Evolutionary conservation across 2,113 vertebrate genomes (phyloP).

Genomic region (Rhabdomys dilectus): DNA sequence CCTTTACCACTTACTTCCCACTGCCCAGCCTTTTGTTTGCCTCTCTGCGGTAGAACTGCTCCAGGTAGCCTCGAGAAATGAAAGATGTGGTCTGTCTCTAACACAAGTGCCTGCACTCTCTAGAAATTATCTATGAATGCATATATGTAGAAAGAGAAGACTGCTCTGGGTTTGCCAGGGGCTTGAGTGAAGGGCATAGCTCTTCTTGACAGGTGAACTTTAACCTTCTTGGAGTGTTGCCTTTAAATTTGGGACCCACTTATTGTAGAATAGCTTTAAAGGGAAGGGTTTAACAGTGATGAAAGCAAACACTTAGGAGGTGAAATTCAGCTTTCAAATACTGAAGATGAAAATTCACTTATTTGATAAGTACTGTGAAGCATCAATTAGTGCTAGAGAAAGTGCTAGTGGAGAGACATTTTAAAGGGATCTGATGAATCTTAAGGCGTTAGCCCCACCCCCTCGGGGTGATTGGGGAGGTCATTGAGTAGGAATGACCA

Average conservation of each 20-base stretch:
- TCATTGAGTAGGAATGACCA: neutral
- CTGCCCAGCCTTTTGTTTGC: neutral
- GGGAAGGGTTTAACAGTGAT: neutral
- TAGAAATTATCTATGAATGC: neutral
- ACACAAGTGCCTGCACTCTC: neutral
- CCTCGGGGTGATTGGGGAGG: fast-evolving
- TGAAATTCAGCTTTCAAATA: constrained; percentile 5
- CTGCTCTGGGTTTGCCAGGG: constrained; percentile 32
- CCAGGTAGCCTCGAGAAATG: neutral
- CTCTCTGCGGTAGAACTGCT: neutral
- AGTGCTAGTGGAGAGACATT: too few relatives aligned
- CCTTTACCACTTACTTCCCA: neutral
- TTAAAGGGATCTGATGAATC: constrained; percentile 6
- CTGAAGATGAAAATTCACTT: constrained; percentile 6
- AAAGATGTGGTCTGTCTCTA: neutral
- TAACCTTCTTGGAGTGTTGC: neutral
- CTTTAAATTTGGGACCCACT: neutral
- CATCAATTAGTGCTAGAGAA: neutral
- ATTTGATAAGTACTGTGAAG: constrained; percentile 18
- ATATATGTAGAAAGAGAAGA: neutral
- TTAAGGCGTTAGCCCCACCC: neutral
- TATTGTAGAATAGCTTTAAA: neutral
- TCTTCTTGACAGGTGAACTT: constrained; percentile 29
- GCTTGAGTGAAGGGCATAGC: neutral
- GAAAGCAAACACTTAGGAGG: neutral